Evolutionary conservation across 2,113 vertebrate genomes (phyloP).

Genomic region (Syngnathus scovelli): DNA sequence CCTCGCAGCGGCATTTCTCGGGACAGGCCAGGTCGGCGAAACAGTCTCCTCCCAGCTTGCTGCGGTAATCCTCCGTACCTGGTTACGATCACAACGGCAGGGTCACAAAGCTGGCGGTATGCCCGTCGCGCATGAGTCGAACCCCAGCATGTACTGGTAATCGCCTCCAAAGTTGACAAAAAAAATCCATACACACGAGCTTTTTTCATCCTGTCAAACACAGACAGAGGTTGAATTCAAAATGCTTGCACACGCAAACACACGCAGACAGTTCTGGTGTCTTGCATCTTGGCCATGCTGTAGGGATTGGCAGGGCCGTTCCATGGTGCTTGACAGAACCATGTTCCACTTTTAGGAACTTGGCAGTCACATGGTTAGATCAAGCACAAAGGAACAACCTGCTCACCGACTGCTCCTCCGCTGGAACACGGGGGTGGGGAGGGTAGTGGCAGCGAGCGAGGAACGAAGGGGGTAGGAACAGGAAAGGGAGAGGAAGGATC

Average conservation of each 20-base stretch:
- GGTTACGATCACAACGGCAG: conserved; percentile 35
- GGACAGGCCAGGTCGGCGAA: conserved; percentile 96
- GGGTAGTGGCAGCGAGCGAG: conserved; percentile 10
- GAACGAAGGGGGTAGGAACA: conserved; percentile 51
- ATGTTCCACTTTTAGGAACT: conserved; percentile 95
- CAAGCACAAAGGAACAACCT: conserved; percentile 99
- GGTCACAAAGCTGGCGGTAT: conserved; percentile 12
- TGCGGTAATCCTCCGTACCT: conserved; percentile 98
- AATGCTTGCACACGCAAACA: conserved; percentile 6
- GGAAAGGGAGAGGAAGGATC: conserved; percentile 37
- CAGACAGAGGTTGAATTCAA: conserved; percentile 26
- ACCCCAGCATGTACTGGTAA: conserved; percentile 24
- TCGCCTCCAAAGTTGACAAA: background rate
- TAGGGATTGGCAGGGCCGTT: conserved; percentile 96
- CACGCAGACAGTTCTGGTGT: conserved; percentile 36
- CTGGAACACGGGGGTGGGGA: conserved; percentile 70
- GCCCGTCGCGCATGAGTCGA: background rate
- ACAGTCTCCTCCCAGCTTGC: conserved; percentile 94
- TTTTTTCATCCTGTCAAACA: conserved; percentile 13
- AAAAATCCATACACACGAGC: background rate
- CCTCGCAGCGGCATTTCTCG: conserved; percentile 96
- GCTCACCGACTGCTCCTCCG: conserved; percentile 93
- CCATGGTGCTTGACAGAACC: conserved; percentile 99
- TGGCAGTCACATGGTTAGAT: conserved; percentile 99
- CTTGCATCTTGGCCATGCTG: conserved; percentile 89